Evolutionary conservation across 1,140 invertebrate species (phyloP), one percentile per base, ranked within the genome.

Genomic region (Nebria ingens): DNA sequence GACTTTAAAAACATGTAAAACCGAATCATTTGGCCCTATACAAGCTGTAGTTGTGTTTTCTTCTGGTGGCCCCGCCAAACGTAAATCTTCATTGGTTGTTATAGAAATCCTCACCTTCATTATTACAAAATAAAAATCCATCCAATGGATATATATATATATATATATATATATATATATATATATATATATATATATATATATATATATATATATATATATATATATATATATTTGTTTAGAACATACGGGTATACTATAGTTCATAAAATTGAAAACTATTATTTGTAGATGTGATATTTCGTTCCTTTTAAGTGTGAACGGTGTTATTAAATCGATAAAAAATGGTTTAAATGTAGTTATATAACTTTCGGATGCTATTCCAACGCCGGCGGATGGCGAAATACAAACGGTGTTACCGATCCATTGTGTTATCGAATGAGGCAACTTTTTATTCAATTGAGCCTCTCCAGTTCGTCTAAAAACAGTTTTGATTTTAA

Each of bases 381-480:
- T 75, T 15, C 83, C 85, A 2, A 89, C 65, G 3, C 86, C 86
- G 40, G 73, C 72, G 9, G 71, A 66, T 6, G 76, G 68, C 53
- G 81, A 82, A 25, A 87, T 72, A 59, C 86, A 87, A 40, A 87
- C 75, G 1, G 84, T 82, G 19, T 79, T 80, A 1, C 79, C 82
- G 2, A 83, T 71, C 87, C 87, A 89, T 40, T 80, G 77, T 2
- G 87, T 89, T 21, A 89, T 86, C 0, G 83, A 81, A 62, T 89
- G 82, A 1, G 87, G 87, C 23, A 84, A 66, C 23, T 70, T 69
- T 13, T 77, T 68, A 25, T 76, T 70, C 38, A 81, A 56, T 20
- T 70, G 64, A 19, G 67, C 62, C 59, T 71, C 71, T 15, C 83
- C 83, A 59, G 73, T 69, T 42, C 73, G 70, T 56, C 79, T 82